Conservation (phyloP, 1,140 invertebrate genomes). For the Halesus radiatus region DNA sequence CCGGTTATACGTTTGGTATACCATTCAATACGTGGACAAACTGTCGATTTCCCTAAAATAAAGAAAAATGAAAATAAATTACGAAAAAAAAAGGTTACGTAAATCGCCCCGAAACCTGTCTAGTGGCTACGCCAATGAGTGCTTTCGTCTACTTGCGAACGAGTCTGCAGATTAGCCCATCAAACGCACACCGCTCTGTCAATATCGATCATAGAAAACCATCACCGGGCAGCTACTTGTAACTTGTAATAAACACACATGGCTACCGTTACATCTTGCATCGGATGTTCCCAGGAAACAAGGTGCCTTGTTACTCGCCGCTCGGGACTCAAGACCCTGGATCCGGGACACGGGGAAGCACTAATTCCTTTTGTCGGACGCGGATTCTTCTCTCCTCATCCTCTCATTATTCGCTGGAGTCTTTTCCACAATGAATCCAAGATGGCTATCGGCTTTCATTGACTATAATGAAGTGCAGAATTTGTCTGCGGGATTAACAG, state of each 20-base stretch:
- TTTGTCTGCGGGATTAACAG: constrained; percentile 41
- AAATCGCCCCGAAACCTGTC: no score
- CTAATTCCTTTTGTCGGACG: constrained; percentile 28
- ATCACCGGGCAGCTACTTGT: constrained; percentile 4
- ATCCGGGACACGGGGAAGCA: not conserved
- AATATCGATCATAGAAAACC: constrained; percentile 38
- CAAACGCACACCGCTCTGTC: constrained; percentile 26
- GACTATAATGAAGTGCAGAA: constrained; percentile 39
- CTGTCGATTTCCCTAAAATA: no score
- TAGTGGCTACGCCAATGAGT: no score
- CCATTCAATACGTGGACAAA: no score
- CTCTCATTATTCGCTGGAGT: constrained; percentile 42
- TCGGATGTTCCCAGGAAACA: constrained; percentile 27
- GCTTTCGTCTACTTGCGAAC: constrained; percentile 11
- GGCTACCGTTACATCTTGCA: constrained; percentile 15
- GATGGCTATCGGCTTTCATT: constrained; percentile 40
- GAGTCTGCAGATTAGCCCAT: constrained; percentile 22
- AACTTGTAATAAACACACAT: constrained; percentile 21
- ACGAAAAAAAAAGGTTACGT: no score
- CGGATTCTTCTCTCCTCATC: constrained; percentile 20
- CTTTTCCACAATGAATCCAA: constrained; percentile 7
- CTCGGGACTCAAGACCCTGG: constrained; percentile 12
- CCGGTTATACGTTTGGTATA: no score
- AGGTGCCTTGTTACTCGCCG: constrained; percentile 18
- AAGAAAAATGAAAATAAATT: no score